These are phyloP conservation scores for Natrix natrix DNA, from an alignment of 2,797 vertebrate genomes.

Conservation along the genomic window DNA sequence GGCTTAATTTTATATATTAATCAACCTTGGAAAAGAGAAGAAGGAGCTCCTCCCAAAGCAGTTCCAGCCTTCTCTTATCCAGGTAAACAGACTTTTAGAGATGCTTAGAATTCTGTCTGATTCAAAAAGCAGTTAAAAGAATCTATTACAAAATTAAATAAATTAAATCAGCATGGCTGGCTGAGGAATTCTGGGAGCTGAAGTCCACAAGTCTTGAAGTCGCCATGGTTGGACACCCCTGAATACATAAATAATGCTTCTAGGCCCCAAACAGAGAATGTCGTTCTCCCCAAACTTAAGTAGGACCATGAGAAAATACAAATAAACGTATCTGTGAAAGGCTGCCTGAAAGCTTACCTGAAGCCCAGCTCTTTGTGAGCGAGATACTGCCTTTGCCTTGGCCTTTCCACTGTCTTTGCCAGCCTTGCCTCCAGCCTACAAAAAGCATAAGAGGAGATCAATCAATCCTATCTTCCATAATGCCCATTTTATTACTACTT, in stretches of 20 bases:
- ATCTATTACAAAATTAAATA: background rate
- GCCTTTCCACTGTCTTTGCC: conserved; percentile 97
- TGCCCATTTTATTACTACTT: background rate
- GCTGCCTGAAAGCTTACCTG: conserved; percentile 74
- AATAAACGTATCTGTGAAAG: background rate
- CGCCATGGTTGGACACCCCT: background rate
- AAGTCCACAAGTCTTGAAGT: background rate
- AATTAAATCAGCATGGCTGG: background rate
- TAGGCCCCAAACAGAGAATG: background rate
- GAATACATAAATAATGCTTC: background rate
- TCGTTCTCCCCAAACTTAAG: background rate
- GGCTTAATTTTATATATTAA: background rate
- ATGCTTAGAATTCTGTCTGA: background rate
- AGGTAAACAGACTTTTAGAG: background rate
- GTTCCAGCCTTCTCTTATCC: background rate
- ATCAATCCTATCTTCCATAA: too few species aligned
- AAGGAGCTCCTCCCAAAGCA: background rate
- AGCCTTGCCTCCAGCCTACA: conserved; percentile 93
- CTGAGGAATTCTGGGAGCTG: background rate
- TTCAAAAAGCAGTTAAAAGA: background rate
- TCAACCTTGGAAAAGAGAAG: too few species aligned
- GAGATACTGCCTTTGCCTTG: conserved; percentile 95
- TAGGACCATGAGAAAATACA: background rate
- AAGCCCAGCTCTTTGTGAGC: conserved; percentile 93
- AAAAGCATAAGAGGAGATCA: background rate